Evolutionary conservation across 1,140 invertebrate species (phyloP).

Genomic region (Parasteatoda tepidariorum): DNA sequence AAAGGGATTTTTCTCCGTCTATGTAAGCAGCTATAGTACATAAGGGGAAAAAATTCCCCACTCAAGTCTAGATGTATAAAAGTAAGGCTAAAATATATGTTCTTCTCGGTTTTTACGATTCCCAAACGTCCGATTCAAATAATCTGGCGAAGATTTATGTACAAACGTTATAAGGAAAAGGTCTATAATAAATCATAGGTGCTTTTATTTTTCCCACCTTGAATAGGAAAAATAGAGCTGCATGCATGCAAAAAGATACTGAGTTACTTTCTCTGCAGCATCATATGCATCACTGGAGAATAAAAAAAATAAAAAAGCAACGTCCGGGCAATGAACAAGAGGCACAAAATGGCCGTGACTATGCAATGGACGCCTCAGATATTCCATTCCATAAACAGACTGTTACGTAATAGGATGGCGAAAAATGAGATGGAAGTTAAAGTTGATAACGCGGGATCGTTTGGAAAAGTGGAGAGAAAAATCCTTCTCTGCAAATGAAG

Average conservation of each 20-base stretch:
- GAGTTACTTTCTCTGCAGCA: neutral
- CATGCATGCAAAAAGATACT: neutral
- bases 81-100: neutral
- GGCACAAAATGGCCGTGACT: neutral
- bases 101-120: neutral
- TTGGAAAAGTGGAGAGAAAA: neutral
- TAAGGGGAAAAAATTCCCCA: too few relatives aligned
- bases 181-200: conserved; percentile 13
- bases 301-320: neutral
- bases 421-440: neutral
- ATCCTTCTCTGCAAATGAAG: neutral
- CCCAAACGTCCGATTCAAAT: neutral
- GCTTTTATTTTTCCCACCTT: neutral
- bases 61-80: too few relatives aligned
- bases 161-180: neutral
- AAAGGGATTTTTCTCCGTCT: too few relatives aligned
- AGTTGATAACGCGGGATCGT: neutral
- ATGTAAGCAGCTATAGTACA: too few relatives aligned
- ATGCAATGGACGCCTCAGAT: neutral
- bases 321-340: neutral
- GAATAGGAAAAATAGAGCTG: neutral
- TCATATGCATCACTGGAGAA: neutral
- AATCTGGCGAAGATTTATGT: conserved; percentile 2
- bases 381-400: neutral
- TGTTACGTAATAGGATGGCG: conserved; percentile 11